Base-by-base conservation (phyloP, 2,797 vertebrate genomes). In the Sebastes diploproa region DNA sequence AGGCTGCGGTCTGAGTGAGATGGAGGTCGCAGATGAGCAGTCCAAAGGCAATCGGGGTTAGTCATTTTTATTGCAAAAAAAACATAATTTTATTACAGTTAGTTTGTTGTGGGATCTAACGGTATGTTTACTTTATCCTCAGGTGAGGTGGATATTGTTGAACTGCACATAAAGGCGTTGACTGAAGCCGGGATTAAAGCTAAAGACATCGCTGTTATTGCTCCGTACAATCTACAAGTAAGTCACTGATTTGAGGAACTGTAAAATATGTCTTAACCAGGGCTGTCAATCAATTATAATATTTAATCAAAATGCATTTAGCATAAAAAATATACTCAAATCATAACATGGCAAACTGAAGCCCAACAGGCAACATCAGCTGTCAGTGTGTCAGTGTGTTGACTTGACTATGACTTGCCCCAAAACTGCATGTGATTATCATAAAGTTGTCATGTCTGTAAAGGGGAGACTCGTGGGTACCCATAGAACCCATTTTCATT, bases 181-280 rank as follows among this genome's bases (percentile, higher is more conserved):
- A 96, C 95, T 72, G 96, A 96, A 0, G 98, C 97, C 3, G 98
- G 98, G 0, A 92, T 99, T 52, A 96, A 93, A 83, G 95, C 97
- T 1, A 93, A 91, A 72, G 98, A 99, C 85, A 95, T 99, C 0
- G 98, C 97, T 0, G 95, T 99, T 46, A 97, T 99, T 77, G 95
- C 98, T 0, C 98, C 98, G 0, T 99, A 99, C 90, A 99, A 99
- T 90, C 96, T 99, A 20, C 98, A 99, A 95, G 98, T 99, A 89
- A 85, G 93, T 75, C 63, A 50, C 42, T 50, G 16, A 83, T 58
- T n/a, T 60, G 8, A 80, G 6, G 4, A 65, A 36, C 0, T 60
- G 4, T 70, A 42, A 70, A 81, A 68, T 58, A 18, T 55, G 20
- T 46, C 6, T 14, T 25, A 36, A 23, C 20, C 2, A 42, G 2